A percentile compares a stretch with the other conserved stretches of the same genome.
These are phyloP conservation scores for Dione vanillae DNA, from an alignment of 2,888 invertebrate species.

Conservation along the genomic window DNA sequence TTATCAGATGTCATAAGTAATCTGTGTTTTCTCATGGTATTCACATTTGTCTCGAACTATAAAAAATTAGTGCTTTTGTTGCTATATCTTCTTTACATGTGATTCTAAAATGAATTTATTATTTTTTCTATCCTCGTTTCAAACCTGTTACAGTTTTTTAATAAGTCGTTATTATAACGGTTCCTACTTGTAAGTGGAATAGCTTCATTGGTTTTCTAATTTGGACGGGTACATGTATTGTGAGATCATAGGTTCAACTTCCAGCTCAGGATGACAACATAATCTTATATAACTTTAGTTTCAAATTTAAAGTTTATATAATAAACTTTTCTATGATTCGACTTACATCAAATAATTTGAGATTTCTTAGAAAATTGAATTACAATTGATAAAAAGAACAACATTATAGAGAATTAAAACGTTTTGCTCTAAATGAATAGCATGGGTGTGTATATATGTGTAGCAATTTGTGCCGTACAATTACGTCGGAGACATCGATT, in stretches of 20 bases:
- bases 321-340: too few species aligned
- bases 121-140: not conserved
- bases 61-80: not conserved
- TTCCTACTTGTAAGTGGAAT: not conserved
- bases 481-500: conserved; percentile 34
- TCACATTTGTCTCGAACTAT: not conserved
- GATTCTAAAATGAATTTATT: not conserved
- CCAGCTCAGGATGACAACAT: not conserved
- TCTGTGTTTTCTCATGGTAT: conserved; percentile 16
- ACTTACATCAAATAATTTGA: too few species aligned
- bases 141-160: conserved; percentile 3
- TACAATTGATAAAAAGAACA: too few species aligned
- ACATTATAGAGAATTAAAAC: too few species aligned
- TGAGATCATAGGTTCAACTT: not conserved
- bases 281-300: too few species aligned
- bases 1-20: conserved; percentile 3
- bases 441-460: conserved; percentile 4
- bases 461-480: not conserved
- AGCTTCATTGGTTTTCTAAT: not conserved
- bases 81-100: not conserved
- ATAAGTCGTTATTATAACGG: not conserved
- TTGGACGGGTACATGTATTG: too few species aligned
- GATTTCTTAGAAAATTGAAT: too few species aligned
- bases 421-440: conserved; percentile 33
- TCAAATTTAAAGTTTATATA: too few species aligned